phyloP scores from a whole-genome alignment of 37 sponge, comb jelly and placozoan species.

The Beroe forskalii region DNA sequence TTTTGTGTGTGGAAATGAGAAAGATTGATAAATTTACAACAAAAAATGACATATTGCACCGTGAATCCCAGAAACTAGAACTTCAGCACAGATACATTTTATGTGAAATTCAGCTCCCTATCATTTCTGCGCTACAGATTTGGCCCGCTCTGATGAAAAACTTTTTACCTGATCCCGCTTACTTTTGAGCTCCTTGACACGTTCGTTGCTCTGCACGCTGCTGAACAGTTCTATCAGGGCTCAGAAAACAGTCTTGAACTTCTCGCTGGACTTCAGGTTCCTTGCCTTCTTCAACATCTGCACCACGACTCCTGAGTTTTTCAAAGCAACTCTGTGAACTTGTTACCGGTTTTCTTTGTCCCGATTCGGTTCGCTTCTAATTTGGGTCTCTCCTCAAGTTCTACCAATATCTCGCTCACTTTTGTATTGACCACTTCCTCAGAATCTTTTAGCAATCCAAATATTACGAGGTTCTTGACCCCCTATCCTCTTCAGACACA shows the following conservation, averaged over 20 bases:
- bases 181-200: neutral
- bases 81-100: no score
- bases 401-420: neutral
- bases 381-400: neutral
- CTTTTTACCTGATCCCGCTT: neutral
- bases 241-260: neutral
- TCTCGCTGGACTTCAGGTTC: neutral
- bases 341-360: neutral
- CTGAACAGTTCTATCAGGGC: neutral
- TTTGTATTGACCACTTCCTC: neutral
- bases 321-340: neutral
- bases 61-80: no score
- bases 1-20: no score
- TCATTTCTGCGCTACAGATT: neutral
- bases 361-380: neutral
- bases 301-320: neutral
- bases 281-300: neutral
- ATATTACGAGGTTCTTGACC: neutral
- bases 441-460: neutral
- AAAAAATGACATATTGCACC: no score
- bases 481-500: no score
- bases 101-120: neutral
- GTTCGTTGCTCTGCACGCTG: neutral
- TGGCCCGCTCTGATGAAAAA: neutral
- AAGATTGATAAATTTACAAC: no score